phyloP scores from a whole-genome alignment of 2,888 invertebrate species.

The Pterostichus niger region DNA sequence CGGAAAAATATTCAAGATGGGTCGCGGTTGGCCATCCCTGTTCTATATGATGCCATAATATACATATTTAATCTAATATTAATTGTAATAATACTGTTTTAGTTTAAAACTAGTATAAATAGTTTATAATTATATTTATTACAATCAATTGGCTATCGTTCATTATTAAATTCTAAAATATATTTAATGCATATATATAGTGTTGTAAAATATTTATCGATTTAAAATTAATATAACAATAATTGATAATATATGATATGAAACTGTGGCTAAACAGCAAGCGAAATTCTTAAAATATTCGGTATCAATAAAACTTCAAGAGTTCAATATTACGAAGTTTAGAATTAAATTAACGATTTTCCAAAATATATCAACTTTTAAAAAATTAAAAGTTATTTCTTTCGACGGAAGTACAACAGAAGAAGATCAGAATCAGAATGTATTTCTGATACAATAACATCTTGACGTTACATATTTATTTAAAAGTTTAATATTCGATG shows the following conservation, averaged over 20 bases:
- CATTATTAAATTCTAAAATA: no score
- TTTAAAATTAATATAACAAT: no score
- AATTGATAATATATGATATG: background rate
- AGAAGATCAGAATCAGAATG: background rate
- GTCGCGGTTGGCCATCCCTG: no score
- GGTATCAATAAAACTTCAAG: background rate
- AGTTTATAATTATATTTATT: no score
- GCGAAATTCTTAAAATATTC: background rate
- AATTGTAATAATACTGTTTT: no score
- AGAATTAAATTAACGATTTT: background rate
- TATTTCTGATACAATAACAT: background rate
- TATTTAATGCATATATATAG: no score
- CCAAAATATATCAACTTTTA: background rate
- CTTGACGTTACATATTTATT: background rate
- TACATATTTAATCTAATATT: no score
- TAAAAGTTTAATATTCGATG: background rate
- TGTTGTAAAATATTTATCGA: no score
- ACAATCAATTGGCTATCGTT: no score
- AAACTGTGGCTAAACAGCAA: background rate
- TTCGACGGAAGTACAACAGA: constrained; percentile 7
- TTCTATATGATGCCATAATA: no score
- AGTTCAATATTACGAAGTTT: background rate
- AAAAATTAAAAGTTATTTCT: background rate
- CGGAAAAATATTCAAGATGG: no score
- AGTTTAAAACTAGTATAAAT: no score